These are phyloP conservation scores for Thunnus albacares DNA, from an alignment of 2,797 vertebrate species.

Conservation along the genomic window DNA sequence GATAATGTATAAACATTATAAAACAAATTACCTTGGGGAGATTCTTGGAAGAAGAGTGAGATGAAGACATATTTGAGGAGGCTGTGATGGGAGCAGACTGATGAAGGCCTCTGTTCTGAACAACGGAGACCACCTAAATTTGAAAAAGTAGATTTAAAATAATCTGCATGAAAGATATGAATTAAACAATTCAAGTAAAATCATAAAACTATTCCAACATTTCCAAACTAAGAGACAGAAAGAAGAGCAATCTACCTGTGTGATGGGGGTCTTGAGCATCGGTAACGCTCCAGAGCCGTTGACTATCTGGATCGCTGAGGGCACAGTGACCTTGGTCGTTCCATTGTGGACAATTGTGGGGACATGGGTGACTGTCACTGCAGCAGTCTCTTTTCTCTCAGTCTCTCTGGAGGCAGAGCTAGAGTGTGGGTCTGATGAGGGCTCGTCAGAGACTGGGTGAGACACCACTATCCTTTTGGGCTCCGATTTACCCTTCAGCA, in stretches of 20 bases:
- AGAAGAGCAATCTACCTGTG: constrained; percentile 81
- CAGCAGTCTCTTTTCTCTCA: constrained; percentile 81
- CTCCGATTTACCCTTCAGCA: constrained; percentile 95
- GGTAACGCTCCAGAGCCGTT: constrained; percentile 93
- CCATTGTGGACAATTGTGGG: constrained; percentile 88
- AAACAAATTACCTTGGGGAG: constrained; percentile 89
- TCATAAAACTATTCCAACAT: not conserved
- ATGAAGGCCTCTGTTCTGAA: constrained; percentile 85
- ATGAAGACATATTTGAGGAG: constrained; percentile 73
- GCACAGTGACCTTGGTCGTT: constrained; percentile 80
- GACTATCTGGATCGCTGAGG: constrained; percentile 88
- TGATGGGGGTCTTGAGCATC: constrained; percentile 92
- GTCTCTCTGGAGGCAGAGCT: constrained; percentile 65
- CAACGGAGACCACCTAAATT: constrained; percentile 89
- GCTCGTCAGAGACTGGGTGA: constrained; percentile 86
- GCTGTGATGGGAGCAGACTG: constrained; percentile 79
- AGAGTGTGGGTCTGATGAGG: constrained; percentile 49
- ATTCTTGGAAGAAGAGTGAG: constrained; percentile 87
- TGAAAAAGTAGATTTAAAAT: not conserved
- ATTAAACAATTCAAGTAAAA: not conserved
- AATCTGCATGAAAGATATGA: not conserved
- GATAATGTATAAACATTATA: not conserved
- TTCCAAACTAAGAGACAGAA: not conserved
- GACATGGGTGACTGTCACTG: constrained; percentile 81
- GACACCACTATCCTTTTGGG: constrained; percentile 92